Base-by-base conservation (phyloP, 92 coral and sea anemone species). In the Micromussa lordhowensis region DNA sequence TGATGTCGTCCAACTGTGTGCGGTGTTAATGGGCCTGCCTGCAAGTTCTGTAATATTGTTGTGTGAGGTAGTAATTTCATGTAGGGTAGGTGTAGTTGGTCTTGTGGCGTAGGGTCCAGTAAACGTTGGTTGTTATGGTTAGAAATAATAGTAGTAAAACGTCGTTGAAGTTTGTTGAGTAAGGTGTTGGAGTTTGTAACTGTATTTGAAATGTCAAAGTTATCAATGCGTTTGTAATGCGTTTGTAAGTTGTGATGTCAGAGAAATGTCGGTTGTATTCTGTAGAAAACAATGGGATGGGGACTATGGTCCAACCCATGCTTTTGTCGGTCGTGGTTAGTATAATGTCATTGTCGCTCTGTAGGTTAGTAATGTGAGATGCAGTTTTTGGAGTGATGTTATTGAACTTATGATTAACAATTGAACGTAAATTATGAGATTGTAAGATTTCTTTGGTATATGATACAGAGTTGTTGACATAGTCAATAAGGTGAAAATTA, bases 181-280 rank as follows among this genome's bases (percentile, higher is more conserved):
- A 75, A 21, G 21, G 31, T 40, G 80, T 76, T 31, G 53, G 64
- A 44, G 26, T 55, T 58, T 17, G 26, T 53, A 57, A 79, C n/a
- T 2, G 80, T 53, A 26, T 35, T 51, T 58, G 38, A n/a, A 9
- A 18, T 10, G 53, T 59, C 55, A 63, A 80, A 80, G 34, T 61
- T 80, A 26, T 59, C 53, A 80, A 63, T 34, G 2, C 30, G 21
- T 32, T 35, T 63, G 57, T 80, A 80, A 63, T 34, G 2, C 30
- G 21, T 32, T 35, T 63, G 57, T 80, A 80, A 11, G 84, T 80
- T 11, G 55, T 30, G 16, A 29, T 32, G 73, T 61, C 73, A 5
- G 84, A 58, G 70, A 80, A 61, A 32, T 80, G 84, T 34, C 84
- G 19, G 8, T 58, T 63, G 84, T 80, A 80, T 35, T 80, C 84